phyloP scores from a whole-genome alignment of 2,888 invertebrate genomes.

The Mythimna impura region DNA sequence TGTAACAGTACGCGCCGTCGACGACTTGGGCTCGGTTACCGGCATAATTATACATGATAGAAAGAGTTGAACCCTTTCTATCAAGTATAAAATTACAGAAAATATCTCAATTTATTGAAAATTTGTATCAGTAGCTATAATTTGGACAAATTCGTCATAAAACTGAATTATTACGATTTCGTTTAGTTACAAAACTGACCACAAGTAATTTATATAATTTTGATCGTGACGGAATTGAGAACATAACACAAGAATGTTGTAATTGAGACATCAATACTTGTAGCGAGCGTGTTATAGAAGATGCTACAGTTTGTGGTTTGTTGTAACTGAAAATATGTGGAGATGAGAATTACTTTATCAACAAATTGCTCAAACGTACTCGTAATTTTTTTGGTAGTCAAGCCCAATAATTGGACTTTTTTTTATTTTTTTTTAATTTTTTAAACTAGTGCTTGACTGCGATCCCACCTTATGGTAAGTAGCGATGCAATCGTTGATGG shows the following conservation, averaged over 20 bases:
- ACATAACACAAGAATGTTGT: slow-evolving; percentile 40
- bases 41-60: no score
- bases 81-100: not conserved
- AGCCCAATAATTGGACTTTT: not conserved
- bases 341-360: slow-evolving; percentile 19
- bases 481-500: no score
- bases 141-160: not conserved
- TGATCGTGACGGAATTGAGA: slow-evolving; percentile 34
- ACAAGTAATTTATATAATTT: slow-evolving; percentile 36
- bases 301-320: slow-evolving; percentile 42
- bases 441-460: no score
- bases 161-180: slow-evolving; percentile 3
- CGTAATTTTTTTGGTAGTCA: not conserved
- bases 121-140: not conserved
- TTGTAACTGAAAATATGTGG: slow-evolving; percentile 31
- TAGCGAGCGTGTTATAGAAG: slow-evolving; percentile 28
- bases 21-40: no score
- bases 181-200: slow-evolving; percentile 32
- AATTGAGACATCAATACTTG: slow-evolving; percentile 40
- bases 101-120: not conserved
- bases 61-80: no score
- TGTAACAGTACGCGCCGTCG: no score
- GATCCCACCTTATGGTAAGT: no score
- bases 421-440: no score
- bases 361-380: not conserved